Evolutionary conservation across 1,140 invertebrate species (phyloP).

Genomic region (Arctopsyche grandis): DNA sequence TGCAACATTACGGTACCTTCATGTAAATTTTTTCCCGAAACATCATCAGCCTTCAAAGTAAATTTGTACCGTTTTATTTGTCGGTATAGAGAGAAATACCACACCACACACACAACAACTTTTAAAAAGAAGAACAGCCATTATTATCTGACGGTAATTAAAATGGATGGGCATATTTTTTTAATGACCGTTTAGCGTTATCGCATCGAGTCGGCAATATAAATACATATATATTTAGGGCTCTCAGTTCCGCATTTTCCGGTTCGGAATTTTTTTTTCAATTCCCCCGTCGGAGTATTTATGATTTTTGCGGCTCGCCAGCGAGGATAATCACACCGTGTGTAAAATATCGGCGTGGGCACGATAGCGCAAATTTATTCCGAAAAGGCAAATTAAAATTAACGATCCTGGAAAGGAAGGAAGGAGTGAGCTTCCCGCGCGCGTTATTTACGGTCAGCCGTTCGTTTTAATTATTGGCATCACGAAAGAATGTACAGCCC

Average conservation of each 20-base stretch:
- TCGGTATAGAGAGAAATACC: too few species aligned
- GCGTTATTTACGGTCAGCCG: constrained; percentile 32
- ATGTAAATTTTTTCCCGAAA: too few species aligned
- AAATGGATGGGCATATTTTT: background rate
- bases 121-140: background rate
- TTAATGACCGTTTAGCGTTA: too few species aligned
- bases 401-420: constrained; percentile 34
- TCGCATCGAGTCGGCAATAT: too few species aligned
- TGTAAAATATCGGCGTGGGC: background rate
- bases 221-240: too few species aligned
- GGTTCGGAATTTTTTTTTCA: too few species aligned
- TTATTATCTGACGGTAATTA: background rate
- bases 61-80: too few species aligned
- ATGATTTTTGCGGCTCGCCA: too few species aligned
- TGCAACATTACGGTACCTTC: too few species aligned
- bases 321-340: background rate
- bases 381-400: constrained; percentile 42
- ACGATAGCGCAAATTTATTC: constrained; percentile 40
- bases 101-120: background rate
- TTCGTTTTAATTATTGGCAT: constrained; percentile 51
- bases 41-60: too few species aligned
- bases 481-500: constrained; percentile 43
- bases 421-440: background rate
- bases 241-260: too few species aligned
- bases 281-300: too few species aligned